Base-by-base conservation (phyloP, 2,888 invertebrate genomes). In the Ornithoptera alexandrae region DNA sequence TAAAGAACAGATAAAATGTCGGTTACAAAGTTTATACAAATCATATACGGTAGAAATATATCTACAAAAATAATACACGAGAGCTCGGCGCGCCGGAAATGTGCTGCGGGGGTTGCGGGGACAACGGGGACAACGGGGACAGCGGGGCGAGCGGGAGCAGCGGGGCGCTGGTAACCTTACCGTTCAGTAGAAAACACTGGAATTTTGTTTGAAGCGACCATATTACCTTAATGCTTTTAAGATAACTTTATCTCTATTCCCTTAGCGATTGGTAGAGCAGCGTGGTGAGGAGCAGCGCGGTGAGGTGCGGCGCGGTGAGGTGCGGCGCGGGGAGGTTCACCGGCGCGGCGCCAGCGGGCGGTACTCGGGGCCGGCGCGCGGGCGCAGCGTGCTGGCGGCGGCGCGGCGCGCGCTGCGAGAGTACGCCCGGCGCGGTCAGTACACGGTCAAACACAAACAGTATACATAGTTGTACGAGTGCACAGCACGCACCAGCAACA, bases 341-440 rank as follows among this genome's bases (percentile, higher is more conserved):
- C 62, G 74, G 71, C 58, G 74, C 73, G 62, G 75, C 68, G 71
- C 75, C 67, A 74, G 72, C 62, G 75, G 74, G 69, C 71, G 75
- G 72, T 68, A 79, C 68, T 76, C 76, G 58, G 72, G 74, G 75
- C 73, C 76, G 76, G 74, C 71, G 66, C 70, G 70, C 1, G 59
- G 66, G 68, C 62, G 66, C 20, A 70, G 62, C 17, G 69, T 69
- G 56, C 69, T 69, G 46, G 30, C 30, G 30, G 69, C 69, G 22
- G 69, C 69, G 59, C 69, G 65, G 8, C 69, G 65, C 15, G 57
- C 56, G 46, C 69, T 69, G 69, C 22, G 20, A 65, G 12, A 60
- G n/a, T 17, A 3, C 5, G 22, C 20, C 65, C 58, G 53, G 1
- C 1, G 58, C 66, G 53, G 4, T 30, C 30, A 30, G 30, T 30